Evolutionary conservation across 2,888 invertebrate genomes (phyloP).

Genomic region (Crematogaster levior): DNA sequence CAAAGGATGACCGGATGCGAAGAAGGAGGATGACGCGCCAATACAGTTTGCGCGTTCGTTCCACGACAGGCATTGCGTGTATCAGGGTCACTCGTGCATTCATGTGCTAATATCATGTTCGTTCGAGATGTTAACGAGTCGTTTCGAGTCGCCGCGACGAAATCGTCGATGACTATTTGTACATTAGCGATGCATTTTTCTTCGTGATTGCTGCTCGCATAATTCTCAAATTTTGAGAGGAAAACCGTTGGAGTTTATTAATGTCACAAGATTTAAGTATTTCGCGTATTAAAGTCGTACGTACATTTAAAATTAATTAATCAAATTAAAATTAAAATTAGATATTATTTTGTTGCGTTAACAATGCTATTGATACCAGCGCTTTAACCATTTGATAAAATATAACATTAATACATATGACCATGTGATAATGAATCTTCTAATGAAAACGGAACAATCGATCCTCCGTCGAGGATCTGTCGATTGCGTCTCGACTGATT

Average conservation of each 20-base stretch:
- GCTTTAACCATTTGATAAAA: neutral
- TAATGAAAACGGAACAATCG: neutral
- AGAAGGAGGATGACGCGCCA: constrained; percentile 70
- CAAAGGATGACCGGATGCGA: constrained; percentile 54
- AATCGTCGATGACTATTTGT: constrained; percentile 39
- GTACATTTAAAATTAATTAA: constrained; percentile 1
- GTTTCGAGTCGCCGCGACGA: constrained; percentile 31
- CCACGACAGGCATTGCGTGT: constrained; percentile 49
- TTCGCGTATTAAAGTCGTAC: neutral
- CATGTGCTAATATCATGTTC: constrained; percentile 63
- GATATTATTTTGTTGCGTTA: neutral
- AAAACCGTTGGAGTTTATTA: neutral
- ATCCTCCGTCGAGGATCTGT: neutral
- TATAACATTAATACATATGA: neutral
- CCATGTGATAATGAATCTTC: neutral
- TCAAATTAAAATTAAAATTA: too few species aligned
- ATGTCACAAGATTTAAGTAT: neutral
- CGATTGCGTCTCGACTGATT: constrained; percentile 1
- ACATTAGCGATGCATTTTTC: constrained; percentile 13
- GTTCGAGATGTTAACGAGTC: constrained; percentile 62
- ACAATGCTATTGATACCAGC: neutral
- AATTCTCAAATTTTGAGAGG: constrained; percentile 10
- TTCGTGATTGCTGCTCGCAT: neutral
- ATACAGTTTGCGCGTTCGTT: constrained; percentile 46
- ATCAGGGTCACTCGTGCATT: constrained; percentile 68